Evolutionary conservation across 2,888 invertebrate genomes (phyloP).

Genomic region (Drosophila acutilabella): DNA sequence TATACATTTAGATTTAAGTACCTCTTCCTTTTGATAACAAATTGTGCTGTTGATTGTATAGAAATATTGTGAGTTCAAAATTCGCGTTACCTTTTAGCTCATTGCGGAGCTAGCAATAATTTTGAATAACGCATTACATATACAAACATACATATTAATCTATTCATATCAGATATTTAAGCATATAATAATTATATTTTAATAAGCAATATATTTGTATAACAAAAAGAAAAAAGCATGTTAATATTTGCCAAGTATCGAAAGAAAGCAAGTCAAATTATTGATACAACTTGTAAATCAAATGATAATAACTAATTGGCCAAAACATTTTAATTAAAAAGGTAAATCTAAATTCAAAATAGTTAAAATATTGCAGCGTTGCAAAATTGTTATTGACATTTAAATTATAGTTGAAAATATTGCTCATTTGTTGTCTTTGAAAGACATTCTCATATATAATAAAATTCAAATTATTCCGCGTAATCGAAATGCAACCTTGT

Average conservation of each 20-base stretch:
- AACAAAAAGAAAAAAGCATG: constrained; percentile 20
- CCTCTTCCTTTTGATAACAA: constrained; percentile 57
- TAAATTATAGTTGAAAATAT: constrained; percentile 20
- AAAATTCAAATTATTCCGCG: constrained; percentile 22
- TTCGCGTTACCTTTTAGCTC: constrained; percentile 32
- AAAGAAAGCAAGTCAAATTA: constrained; percentile 23
- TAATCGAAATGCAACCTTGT: not conserved
- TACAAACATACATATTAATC: constrained; percentile 28
- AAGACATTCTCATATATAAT: constrained; percentile 26
- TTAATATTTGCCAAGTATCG: constrained; percentile 42
- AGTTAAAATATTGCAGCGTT: constrained; percentile 30
- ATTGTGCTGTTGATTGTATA: constrained; percentile 44
- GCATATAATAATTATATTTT: constrained; percentile 60
- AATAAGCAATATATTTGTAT: constrained; percentile 57
- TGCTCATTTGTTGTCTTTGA: constrained; percentile 37
- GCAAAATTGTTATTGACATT: constrained; percentile 16
- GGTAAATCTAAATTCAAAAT: constrained; percentile 30
- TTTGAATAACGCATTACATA: constrained; percentile 33
- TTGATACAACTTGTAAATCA: constrained; percentile 15
- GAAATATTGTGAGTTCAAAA: constrained; percentile 28
- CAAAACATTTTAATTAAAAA: constrained; percentile 41
- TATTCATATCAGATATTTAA: constrained; percentile 53
- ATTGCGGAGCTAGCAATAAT: constrained; percentile 30
- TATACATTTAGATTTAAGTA: constrained; percentile 37
- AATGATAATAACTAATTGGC: constrained; percentile 45